Evolutionary conservation across 2,797 vertebrate species (phyloP).

Genomic region (Melanotaenia pygmaea): DNA sequence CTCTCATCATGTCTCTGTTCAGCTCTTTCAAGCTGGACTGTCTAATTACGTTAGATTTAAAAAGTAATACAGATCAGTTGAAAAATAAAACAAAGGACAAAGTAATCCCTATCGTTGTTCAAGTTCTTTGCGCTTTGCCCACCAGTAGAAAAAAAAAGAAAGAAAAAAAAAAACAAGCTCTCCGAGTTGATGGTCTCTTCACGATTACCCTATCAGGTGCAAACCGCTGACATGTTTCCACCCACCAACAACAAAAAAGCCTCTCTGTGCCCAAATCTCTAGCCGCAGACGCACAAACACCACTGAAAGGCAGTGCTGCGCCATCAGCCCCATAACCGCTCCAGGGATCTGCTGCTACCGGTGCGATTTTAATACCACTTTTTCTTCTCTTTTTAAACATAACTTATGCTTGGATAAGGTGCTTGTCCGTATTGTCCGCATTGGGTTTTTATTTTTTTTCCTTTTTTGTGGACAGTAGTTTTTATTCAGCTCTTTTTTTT

Average conservation of each 20-base stretch:
- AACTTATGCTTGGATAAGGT: slow-evolving; percentile 58
- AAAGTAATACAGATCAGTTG: neutral
- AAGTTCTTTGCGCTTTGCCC: slow-evolving; percentile 54
- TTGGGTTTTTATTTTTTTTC: slow-evolving; percentile 4
- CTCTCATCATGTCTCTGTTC: neutral
- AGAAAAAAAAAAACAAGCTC: slow-evolving; percentile 46
- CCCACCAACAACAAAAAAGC: slow-evolving; percentile 86
- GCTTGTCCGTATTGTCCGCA: slow-evolving; percentile 15
- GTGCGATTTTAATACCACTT: slow-evolving; percentile 32
- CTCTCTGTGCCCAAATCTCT: slow-evolving; percentile 82
- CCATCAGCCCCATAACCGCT: slow-evolving; percentile 62
- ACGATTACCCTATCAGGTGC: slow-evolving; percentile 88
- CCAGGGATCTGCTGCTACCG: slow-evolving; percentile 59
- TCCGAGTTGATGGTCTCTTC: slow-evolving; percentile 76
- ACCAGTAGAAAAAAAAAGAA: slow-evolving; percentile 50
- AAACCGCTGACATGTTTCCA: slow-evolving; percentile 89
- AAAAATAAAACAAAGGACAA: slow-evolving; percentile 4
- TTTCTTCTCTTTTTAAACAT: neutral
- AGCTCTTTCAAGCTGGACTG: neutral
- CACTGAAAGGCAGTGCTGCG: slow-evolving; percentile 80
- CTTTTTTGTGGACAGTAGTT: slow-evolving; percentile 34
- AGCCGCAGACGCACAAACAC: slow-evolving; percentile 81
- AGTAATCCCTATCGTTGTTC: slow-evolving; percentile 13
- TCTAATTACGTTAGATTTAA: neutral
- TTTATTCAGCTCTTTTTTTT: slow-evolving; percentile 25